These are phyloP conservation scores for Acrobasis repandana DNA, from an alignment of 2,888 invertebrate species.

Conservation along the genomic window DNA sequence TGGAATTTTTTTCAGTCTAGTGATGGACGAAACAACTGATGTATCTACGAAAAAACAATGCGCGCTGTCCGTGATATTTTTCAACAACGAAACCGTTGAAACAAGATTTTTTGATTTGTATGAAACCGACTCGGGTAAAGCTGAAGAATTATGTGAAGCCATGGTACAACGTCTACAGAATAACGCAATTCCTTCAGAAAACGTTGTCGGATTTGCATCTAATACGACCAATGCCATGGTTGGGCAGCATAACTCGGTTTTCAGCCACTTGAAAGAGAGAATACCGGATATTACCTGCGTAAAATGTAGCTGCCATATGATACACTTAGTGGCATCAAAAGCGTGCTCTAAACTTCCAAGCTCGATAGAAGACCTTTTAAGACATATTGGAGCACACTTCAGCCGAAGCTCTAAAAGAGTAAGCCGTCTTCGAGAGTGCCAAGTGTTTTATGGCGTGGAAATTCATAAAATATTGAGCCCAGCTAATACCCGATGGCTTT, in stretches of 20 bases:
- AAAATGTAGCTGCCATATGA: constrained; percentile 49
- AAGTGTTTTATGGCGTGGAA: constrained; percentile 4
- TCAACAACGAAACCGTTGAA: background rate
- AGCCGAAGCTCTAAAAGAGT: constrained; percentile 19
- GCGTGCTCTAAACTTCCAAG: constrained; percentile 46
- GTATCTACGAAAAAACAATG: constrained; percentile 14
- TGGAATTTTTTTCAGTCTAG: constrained; percentile 1
- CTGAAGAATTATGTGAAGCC: constrained; percentile 25
- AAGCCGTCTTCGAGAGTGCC: constrained; percentile 2
- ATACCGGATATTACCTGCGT: no score
- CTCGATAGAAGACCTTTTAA: constrained; percentile 28
- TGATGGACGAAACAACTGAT: constrained; percentile 14
- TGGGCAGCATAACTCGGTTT: no score
- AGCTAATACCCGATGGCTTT: constrained; percentile 20
- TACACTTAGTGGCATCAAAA: constrained; percentile 45
- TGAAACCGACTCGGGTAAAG: constrained; percentile 30
- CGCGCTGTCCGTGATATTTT: constrained; percentile 13
- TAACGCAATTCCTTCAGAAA: constrained; percentile 30
- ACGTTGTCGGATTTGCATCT: no score
- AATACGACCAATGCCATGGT: no score
- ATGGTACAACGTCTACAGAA: background rate
- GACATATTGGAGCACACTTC: constrained; percentile 25
- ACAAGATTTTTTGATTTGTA: constrained; percentile 19
- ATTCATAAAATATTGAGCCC: constrained; percentile 18
- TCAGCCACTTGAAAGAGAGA: no score